phyloP scores from a whole-genome alignment of 2,888 invertebrate genomes.

The Hydriomena furcata region DNA sequence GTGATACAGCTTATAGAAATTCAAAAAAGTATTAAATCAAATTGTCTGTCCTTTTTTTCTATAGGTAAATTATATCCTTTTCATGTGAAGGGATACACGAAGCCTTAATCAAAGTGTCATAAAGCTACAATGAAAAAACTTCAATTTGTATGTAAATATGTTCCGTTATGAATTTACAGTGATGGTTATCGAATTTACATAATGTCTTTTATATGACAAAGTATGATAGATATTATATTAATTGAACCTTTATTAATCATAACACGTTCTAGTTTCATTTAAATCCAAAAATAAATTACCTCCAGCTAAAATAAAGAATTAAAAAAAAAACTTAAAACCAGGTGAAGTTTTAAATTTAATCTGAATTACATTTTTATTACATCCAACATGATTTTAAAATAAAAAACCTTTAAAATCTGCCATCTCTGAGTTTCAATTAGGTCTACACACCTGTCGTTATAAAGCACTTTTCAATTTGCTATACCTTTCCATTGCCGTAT shows the following conservation, averaged over 20 bases:
- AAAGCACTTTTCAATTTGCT: conserved; percentile 11
- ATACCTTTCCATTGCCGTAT: conserved; percentile 11
- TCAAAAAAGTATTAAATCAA: not conserved
- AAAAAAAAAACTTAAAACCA: too few relatives aligned
- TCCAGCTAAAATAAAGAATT: too few relatives aligned
- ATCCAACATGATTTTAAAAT: conserved; percentile 2
- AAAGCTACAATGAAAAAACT: conserved; percentile 11
- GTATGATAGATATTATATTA: too few relatives aligned
- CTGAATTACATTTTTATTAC: too few relatives aligned
- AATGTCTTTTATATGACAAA: too few relatives aligned
- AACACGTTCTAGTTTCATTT: too few relatives aligned
- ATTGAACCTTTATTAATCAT: too few relatives aligned
- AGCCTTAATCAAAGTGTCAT: conserved; percentile 16
- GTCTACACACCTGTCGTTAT: conserved; percentile 11
- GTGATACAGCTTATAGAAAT: too few relatives aligned
- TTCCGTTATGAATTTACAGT: conserved; percentile 5
- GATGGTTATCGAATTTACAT: not conserved
- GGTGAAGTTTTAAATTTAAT: too few relatives aligned
- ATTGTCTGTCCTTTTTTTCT: conserved; percentile 6
- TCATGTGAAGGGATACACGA: conserved; percentile 2
- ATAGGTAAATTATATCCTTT: too few relatives aligned
- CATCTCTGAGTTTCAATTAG: conserved; percentile 2
- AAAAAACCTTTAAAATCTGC: conserved; percentile 1
- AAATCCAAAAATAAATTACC: too few relatives aligned
- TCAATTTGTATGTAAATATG: conserved; percentile 18